phyloP scores from a whole-genome alignment of 2,888 invertebrate species.

The Sussaba pulchella region DNA sequence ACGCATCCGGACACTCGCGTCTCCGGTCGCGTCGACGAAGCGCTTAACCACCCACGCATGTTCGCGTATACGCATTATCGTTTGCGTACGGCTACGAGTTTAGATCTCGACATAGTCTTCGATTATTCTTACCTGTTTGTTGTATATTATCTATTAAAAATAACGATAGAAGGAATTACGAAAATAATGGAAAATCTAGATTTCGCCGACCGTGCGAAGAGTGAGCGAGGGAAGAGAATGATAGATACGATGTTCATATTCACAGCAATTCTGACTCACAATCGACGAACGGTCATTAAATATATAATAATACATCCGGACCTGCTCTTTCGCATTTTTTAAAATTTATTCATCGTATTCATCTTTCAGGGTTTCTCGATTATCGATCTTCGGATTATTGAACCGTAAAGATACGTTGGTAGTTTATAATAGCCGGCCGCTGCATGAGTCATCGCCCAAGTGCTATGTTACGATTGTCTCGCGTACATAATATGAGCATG shows the following conservation, averaged over 20 bases:
- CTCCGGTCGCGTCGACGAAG: no score
- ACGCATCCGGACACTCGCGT: background rate
- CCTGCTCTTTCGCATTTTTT: no score
- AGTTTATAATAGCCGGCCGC: background rate
- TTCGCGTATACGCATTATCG: background rate
- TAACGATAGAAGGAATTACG: no score
- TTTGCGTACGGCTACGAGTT: no score
- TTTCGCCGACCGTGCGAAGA: background rate
- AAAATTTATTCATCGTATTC: background rate
- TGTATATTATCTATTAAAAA: no score
- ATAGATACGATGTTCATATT: conserved; percentile 37
- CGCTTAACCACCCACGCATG: conserved; percentile 23
- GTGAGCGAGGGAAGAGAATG: conserved; percentile 54
- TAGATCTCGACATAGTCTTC: no score
- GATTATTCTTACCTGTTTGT: no score
- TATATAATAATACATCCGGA: conserved; percentile 43
- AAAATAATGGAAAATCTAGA: conserved; percentile 13
- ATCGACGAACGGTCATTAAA: conserved; percentile 45
- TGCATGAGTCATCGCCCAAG: conserved; percentile 28
- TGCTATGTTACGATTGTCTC: conserved; percentile 6
- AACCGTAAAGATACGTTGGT: conserved; percentile 9
- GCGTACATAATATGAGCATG: background rate
- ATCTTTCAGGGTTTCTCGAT: no score
- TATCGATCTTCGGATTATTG: no score
- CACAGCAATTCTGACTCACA: conserved; percentile 48